Conservation (phyloP, 2,888 invertebrate genomes). For the Cremastinae sp. region DNA sequence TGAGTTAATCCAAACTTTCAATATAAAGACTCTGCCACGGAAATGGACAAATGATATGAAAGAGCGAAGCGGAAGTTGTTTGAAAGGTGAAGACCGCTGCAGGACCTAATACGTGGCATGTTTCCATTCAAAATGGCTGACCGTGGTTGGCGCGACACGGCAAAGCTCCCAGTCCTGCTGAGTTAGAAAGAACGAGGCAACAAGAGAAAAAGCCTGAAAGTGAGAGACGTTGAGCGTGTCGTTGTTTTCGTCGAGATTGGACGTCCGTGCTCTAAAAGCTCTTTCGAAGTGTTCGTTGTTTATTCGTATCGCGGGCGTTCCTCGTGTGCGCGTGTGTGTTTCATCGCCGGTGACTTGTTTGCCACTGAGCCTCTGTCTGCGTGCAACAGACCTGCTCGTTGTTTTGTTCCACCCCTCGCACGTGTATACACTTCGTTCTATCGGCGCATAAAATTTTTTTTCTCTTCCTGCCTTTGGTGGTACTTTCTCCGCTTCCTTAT, state of each 20-base stretch:
- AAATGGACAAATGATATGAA: not conserved
- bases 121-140: conserved; percentile 57
- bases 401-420: conserved; percentile 44
- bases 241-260: conserved; percentile 53
- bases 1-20: not conserved
- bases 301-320: not conserved
- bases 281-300: not conserved
- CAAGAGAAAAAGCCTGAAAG: conserved; percentile 14
- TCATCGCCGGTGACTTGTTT: conserved; percentile 29
- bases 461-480: not conserved
- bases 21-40: no score
- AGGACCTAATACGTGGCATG: conserved; percentile 31
- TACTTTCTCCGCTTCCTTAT: not conserved
- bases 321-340: not conserved
- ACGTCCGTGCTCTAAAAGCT: conserved; percentile 26
- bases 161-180: conserved; percentile 20
- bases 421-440: conserved; percentile 24
- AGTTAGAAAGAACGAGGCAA: conserved; percentile 9
- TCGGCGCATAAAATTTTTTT: conserved; percentile 13
- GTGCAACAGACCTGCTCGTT: conserved; percentile 26
- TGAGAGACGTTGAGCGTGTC: conserved; percentile 4
- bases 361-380: conserved; percentile 33
- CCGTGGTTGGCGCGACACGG: conserved; percentile 35
- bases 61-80: conserved; percentile 39
- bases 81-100: conserved; percentile 24